Conservation (phyloP, 2,888 invertebrate species). For the Dasypogon diadema region DNA sequence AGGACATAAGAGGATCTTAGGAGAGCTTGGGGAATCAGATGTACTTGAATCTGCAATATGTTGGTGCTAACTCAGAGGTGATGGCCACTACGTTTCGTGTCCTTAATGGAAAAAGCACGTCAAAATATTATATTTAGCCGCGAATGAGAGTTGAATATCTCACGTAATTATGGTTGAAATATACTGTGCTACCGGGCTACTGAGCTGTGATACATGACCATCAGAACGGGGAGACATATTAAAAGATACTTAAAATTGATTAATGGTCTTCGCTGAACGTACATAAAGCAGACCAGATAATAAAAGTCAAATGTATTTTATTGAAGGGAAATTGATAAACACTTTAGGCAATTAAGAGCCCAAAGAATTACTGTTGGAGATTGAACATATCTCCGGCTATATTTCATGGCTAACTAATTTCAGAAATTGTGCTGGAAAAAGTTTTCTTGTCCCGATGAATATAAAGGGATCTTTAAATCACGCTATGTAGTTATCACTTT, state of each 20-base stretch:
- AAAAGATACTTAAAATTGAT: conserved; percentile 39
- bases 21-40: conserved; percentile 20
- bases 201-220: conserved; percentile 20
- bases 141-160: conserved; percentile 6
- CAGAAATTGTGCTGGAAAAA: no score
- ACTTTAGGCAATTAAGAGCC: background rate
- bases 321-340: conserved; percentile 21
- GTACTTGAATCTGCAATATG: conserved; percentile 8
- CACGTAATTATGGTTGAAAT: conserved; percentile 24
- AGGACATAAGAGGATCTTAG: conserved; percentile 8
- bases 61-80: conserved; percentile 18
- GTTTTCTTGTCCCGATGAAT: no score
- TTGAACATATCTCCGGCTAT: no score
- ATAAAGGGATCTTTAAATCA: no score
- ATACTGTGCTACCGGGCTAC: background rate
- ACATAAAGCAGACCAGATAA: conserved; percentile 7
- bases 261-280: background rate
- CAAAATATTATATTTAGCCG: conserved; percentile 2
- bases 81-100: background rate
- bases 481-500: no score
- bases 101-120: conserved; percentile 19
- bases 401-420: no score
- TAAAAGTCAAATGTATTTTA: conserved; percentile 18
- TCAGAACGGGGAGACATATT: conserved; percentile 5
- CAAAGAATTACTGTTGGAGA: background rate